Evolutionary conservation across 2,113 vertebrate genomes (phyloP), one percentile per base, ranked within the genome.

Genomic region (Podarcis muralis): DNA sequence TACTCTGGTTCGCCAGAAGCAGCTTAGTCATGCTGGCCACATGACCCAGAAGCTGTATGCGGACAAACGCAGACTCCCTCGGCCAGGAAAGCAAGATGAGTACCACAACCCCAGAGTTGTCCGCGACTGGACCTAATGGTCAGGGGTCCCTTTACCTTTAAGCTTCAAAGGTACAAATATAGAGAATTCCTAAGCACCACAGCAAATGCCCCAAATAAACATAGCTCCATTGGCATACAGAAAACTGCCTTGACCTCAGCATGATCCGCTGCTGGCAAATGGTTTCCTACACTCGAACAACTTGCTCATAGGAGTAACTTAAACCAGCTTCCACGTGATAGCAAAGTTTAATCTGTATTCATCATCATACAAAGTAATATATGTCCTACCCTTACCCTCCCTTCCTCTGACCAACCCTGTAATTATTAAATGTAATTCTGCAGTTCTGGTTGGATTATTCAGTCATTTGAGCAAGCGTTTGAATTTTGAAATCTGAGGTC

Each of bases 351-450:
- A 87, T 71, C n/a, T 66, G 62, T 71, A 32, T 43, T 2, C 32
- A 72, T 53, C 48, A 27, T 7, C 35, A 0, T 0, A 0, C 4
- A 5, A 6, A 80, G 8, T 27, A 30, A 48, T 77, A 9, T 35
- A 59, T 11, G 48, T 27, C 35, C 74, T 23, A 23, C 27, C 3
- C 48, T 82, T 85, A 76, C 43, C 20, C 20, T 74, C 69, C 0
- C 11, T 13, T 62, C 8, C 4, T 69, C 37, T 20, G 7, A 25
- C 30, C 5, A 32, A 69, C 16, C 35, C 66, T 0, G 0, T 25
- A 66, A 13, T 87, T 48, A 48, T 71, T 87, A 87, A 87, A 87
- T 40, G 59, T 1, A n/a, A 6, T 43, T 74, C 32, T 76, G 32
- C 15, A 27, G 20, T 11, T 37, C 23, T 30, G 8, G 32, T 62